Evolutionary conservation across 1,140 invertebrate genomes (phyloP).

Genomic region (Anoplophora glabripennis): DNA sequence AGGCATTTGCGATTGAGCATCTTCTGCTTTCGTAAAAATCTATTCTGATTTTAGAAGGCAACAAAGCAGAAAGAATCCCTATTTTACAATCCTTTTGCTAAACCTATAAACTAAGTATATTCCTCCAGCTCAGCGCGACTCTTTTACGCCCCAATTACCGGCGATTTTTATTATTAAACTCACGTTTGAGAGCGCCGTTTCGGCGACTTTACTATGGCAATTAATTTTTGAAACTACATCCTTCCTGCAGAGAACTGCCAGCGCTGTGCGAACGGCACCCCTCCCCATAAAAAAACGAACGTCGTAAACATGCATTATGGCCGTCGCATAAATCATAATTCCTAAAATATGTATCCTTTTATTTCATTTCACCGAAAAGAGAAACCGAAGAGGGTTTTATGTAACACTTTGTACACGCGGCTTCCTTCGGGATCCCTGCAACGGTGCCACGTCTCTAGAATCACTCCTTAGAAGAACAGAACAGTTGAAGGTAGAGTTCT

Average conservation of each 20-base stretch:
- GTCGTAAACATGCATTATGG: constrained; percentile 25
- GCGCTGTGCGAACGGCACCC: not conserved
- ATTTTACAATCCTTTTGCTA: too few species aligned
- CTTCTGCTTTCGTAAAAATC: too few species aligned
- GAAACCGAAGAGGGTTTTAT: constrained; percentile 6
- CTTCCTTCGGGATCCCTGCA: too few species aligned
- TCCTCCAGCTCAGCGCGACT: not conserved
- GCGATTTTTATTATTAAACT: not conserved
- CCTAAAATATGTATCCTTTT: constrained; percentile 27
- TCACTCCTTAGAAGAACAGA: too few species aligned
- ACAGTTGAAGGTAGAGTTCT: too few species aligned
- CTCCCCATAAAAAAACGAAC: constrained; percentile 18
- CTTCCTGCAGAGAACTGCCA: not conserved
- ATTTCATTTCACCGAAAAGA: constrained; percentile 22
- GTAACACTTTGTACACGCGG: not conserved
- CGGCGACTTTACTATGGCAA: constrained; percentile 3
- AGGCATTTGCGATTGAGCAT: too few species aligned
- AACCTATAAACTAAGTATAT: not conserved
- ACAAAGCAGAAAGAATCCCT: too few species aligned
- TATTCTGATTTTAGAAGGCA: too few species aligned
- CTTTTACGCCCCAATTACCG: constrained; percentile 1
- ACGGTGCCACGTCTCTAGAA: too few species aligned
- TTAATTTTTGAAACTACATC: constrained; percentile 4
- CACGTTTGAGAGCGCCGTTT: not conserved
- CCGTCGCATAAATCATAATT: constrained; percentile 25